phyloP scores from a whole-genome alignment of 2,113 vertebrate genomes.

The Dipodomys ordii region DNA sequence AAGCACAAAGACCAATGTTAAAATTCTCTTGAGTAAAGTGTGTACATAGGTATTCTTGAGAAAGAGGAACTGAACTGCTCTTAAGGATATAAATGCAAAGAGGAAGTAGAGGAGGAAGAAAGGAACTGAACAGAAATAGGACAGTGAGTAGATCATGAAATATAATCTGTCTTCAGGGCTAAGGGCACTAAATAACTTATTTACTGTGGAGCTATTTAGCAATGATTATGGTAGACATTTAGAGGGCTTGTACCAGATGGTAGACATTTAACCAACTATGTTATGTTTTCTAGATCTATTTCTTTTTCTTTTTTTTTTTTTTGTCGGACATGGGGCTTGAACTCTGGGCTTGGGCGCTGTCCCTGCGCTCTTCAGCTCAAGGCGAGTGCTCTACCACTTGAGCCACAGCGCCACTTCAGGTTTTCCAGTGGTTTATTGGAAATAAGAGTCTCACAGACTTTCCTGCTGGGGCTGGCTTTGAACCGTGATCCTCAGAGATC shows the following conservation, averaged over 20 bases:
- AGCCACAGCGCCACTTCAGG: too few species aligned
- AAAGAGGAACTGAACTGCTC: constrained; percentile 69
- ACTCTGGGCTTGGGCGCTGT: too few species aligned
- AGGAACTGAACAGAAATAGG: constrained; percentile 67
- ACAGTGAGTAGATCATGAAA: constrained; percentile 37
- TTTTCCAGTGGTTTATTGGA: too few species aligned
- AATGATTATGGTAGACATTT: not conserved
- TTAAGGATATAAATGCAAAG: constrained; percentile 51
- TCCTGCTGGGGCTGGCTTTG: too few species aligned
- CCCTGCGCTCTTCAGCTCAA: too few species aligned
- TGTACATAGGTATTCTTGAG: constrained; percentile 45
- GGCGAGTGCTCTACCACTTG: too few species aligned
- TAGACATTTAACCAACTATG: constrained; percentile 48
- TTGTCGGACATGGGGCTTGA: too few species aligned
- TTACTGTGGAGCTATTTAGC: not conserved
- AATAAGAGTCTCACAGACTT: too few species aligned
- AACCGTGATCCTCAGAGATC: too few species aligned
- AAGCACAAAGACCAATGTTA: not conserved
- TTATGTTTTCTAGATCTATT: constrained; percentile 50
- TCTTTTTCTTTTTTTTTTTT: not conserved
- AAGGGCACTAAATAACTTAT: constrained; percentile 37
- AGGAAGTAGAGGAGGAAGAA: constrained; percentile 66
- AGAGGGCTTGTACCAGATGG: constrained; percentile 36
- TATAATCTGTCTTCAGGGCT: constrained; percentile 51
- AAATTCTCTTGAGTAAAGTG: not conserved